These are phyloP conservation scores for Cairina moschata DNA, from an alignment of 2,113 vertebrate genomes.

Conservation along the genomic window DNA sequence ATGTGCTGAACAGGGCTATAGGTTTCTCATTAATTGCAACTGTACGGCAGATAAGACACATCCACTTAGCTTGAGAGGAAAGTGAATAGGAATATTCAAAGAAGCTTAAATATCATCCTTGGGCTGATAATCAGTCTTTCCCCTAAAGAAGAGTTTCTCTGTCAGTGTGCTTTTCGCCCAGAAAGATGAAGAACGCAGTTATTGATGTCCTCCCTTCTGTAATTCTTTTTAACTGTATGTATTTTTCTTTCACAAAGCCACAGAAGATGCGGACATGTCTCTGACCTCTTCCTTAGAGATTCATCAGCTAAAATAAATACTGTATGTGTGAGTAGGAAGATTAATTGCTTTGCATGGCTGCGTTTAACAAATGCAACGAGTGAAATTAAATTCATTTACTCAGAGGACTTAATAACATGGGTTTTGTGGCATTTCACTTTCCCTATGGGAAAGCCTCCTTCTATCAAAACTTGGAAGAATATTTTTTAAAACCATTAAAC, in stretches of 20 bases:
- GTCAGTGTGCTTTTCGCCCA: background rate
- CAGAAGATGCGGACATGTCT: constrained; percentile 13
- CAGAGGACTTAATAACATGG: background rate
- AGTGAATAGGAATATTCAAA: background rate
- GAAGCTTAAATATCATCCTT: background rate
- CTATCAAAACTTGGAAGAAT: background rate
- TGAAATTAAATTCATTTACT: background rate
- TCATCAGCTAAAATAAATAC: constrained; percentile 6
- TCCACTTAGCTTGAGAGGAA: background rate
- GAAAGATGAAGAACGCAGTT: background rate
- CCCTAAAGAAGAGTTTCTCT: background rate
- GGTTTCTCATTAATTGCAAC: background rate
- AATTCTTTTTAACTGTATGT: background rate
- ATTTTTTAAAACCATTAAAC: background rate
- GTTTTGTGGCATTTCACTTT: background rate
- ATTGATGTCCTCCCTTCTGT: background rate
- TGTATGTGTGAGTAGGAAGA: background rate
- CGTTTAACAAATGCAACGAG: background rate
- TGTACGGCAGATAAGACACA: rapidly evolving
- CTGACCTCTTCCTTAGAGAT: constrained; percentile 9
- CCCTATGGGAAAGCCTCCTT: background rate
- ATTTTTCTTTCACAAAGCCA: background rate
- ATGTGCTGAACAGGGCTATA: background rate
- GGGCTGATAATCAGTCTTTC: background rate
- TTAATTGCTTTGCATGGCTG: background rate